Base-by-base conservation (phyloP, 2,888 invertebrate genomes). In the Poecilus cupreus region DNA sequence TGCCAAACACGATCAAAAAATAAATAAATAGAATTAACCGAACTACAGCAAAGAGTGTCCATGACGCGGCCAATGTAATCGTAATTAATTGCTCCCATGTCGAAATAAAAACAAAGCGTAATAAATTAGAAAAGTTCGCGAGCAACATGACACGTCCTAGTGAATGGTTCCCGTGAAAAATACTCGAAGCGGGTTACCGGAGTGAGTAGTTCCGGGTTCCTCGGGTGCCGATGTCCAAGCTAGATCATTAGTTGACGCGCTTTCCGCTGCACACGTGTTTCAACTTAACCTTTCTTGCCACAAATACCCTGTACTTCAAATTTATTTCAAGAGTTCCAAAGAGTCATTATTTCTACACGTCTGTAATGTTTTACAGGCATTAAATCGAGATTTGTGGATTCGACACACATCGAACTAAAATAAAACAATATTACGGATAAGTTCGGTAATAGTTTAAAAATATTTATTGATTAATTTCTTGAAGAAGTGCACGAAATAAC, bases 71-170 rank as follows among this genome's bases (percentile, higher is more conserved):
- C 68, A 68, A 64, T 79, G 79, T 68, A 70, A 79, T 70, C 64
- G 79, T 79, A 79, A 79, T 79, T 79, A 79, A 79, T 79, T 51
- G 79, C 26, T 43, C 68, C 70, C 70, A 57, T 68, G 79, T 68
- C 68, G 49, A 79, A 79, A 79, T 68, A 68, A 79, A 79, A 79
- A 79, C 79, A 79, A 46, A 70, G 79, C 68, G 64, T 79, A 79
- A 79, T 79, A 79, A 79, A 79, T 79, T 79, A 79, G 79, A 51
- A 79, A 79, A 79, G 68, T 79, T 79, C 37, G 76, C 68, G 49
- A 20, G 16, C 51, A 43, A 79, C 79, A 79, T 79, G 70, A 78
- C 78, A 46, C 46, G 64, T 68, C 18, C 26, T 22, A 64, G 78
- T 64, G 78, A 78, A 24, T 24, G 49, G 75, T 75, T 74, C 22